Conservation (phyloP, 2,797 vertebrate genomes). For the Xenops minutus region DNA sequence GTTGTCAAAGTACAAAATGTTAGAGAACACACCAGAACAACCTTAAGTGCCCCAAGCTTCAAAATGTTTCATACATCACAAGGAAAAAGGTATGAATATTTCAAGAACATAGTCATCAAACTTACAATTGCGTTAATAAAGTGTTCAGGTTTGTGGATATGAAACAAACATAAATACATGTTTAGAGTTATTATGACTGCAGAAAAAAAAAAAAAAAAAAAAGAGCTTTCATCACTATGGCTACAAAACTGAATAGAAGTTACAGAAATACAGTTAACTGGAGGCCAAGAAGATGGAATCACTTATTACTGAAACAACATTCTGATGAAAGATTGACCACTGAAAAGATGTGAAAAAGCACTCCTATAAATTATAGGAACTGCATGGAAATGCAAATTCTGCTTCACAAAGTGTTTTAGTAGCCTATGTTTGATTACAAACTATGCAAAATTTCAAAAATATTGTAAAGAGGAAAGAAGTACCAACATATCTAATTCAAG, state of each 20-base stretch:
- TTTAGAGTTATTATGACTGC: background rate
- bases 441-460: background rate
- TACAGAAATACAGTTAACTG: background rate
- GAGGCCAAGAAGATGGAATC: background rate
- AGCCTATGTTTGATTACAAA: background rate
- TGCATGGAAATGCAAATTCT: background rate
- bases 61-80: background rate
- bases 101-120: background rate
- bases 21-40: background rate
- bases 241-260: background rate
- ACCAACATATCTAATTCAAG: background rate
- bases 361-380: background rate
- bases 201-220: background rate
- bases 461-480: background rate
- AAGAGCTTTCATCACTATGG: background rate
- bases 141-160: background rate
- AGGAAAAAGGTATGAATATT: background rate
- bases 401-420: background rate
- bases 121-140: background rate
- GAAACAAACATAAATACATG: background rate
- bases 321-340: background rate
- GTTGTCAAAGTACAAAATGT: background rate
- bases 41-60: background rate
- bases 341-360: background rate
- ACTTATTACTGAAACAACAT: background rate